These are phyloP conservation scores for Falcunculus frontatus DNA, from an alignment of 2,113 vertebrate genomes.

Conservation along the genomic window DNA sequence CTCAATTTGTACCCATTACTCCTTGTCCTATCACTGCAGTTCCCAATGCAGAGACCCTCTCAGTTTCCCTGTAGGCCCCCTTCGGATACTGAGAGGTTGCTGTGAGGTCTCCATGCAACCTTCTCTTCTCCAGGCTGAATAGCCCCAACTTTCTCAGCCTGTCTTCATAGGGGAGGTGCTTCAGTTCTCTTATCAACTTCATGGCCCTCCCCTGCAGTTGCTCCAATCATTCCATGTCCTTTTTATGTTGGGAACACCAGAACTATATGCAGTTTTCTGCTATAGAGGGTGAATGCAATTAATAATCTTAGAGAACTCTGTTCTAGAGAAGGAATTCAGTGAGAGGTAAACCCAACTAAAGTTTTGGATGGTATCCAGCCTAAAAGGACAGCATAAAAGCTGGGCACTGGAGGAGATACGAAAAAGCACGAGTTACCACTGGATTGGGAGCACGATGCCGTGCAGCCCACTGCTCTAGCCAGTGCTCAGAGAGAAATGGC, in stretches of 20 bases:
- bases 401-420: background rate
- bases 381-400: background rate
- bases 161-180: background rate
- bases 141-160: background rate
- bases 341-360: background rate
- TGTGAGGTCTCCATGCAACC: background rate
- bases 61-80: background rate
- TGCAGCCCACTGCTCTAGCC: background rate
- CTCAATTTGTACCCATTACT: background rate
- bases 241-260: background rate
- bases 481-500: background rate
- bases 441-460: fast-evolving
- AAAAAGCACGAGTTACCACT: fast-evolving
- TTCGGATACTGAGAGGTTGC: background rate
- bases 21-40: background rate
- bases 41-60: background rate
- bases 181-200: background rate
- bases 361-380: background rate
- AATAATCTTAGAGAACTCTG: background rate
- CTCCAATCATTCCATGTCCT: background rate
- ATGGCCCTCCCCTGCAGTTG: background rate
- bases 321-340: background rate
- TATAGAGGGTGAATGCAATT: background rate
- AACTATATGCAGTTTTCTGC: background rate
- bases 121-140: background rate